Evolutionary conservation across 2,888 invertebrate genomes (phyloP).

Genomic region (Homarus gammarus): DNA sequence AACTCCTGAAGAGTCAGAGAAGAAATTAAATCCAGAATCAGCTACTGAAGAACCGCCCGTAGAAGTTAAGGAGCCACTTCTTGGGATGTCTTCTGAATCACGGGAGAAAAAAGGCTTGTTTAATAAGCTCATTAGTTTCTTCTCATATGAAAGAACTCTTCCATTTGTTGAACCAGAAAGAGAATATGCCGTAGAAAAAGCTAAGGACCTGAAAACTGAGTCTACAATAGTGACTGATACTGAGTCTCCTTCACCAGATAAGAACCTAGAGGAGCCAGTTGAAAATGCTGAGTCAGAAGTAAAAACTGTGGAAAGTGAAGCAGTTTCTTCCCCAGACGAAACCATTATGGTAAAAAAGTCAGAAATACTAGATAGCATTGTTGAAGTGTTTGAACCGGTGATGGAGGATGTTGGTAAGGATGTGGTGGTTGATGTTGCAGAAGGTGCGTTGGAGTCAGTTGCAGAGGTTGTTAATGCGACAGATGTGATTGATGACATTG

Average conservation of each 20-base stretch:
- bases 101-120: conserved; percentile 27
- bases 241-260: not conserved
- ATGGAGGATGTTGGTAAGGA: conserved; percentile 27
- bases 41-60: not conserved
- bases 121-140: conserved; percentile 31
- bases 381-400: conserved; percentile 23
- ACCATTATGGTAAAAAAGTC: not conserved
- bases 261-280: not conserved
- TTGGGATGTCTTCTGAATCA: not conserved
- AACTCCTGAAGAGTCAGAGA: not conserved
- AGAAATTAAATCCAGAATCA: conserved; percentile 3
- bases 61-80: not conserved
- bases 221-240: not conserved
- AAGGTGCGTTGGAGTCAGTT: conserved; percentile 10
- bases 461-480: conserved; percentile 27
- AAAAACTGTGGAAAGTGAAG: not conserved
- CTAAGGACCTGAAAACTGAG: not conserved
- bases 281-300: not conserved
- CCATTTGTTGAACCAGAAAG: not conserved
- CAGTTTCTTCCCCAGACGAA: not conserved
- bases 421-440: conserved; percentile 23
- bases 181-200: not conserved
- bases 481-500: conserved; percentile 26
- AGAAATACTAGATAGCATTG: not conserved
- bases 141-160: conserved; percentile 11